Evolutionary conservation across 2,888 invertebrate species (phyloP).

Genomic region (Strigamia crassipes): DNA sequence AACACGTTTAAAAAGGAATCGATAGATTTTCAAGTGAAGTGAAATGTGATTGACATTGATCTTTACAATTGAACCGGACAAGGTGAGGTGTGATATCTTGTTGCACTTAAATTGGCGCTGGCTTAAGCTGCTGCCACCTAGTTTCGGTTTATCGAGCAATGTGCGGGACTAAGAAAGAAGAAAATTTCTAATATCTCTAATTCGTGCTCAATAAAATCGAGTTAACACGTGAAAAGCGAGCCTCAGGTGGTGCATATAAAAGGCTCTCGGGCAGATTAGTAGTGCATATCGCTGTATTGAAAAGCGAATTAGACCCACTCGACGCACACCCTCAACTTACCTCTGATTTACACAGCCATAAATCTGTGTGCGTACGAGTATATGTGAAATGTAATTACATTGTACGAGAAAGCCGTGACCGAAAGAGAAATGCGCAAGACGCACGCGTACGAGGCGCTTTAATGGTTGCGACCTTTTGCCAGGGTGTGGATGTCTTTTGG

Average conservation of each 20-base stretch:
- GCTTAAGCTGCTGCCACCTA: not conserved
- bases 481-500: not conserved
- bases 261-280: conserved; percentile 7
- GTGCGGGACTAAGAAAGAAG: not conserved
- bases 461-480: conserved; percentile 4
- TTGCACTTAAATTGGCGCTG: not conserved
- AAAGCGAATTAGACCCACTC: conserved; percentile 16
- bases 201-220: not conserved
- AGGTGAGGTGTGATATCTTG: conserved; percentile 62
- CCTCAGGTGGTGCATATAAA: conserved; percentile 10
- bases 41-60: conserved; percentile 69
- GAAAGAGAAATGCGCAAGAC: conserved; percentile 3
- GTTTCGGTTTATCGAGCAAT: not conserved
- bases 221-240: not conserved
- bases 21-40: conserved; percentile 62
- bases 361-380: conserved; percentile 21
- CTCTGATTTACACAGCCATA: conserved; percentile 7
- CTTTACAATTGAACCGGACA: conserved; percentile 71
- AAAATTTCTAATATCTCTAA: not conserved
- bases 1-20: too few relatives aligned
- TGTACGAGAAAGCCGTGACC: conserved; percentile 7
- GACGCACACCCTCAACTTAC: conserved; percentile 6
- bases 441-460: not conserved
- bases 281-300: not conserved
- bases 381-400: conserved; percentile 17